Evolutionary conservation across 2,888 invertebrate species (phyloP), one percentile per base, ranked within the genome.

Genomic region (Creontiades dilutus): DNA sequence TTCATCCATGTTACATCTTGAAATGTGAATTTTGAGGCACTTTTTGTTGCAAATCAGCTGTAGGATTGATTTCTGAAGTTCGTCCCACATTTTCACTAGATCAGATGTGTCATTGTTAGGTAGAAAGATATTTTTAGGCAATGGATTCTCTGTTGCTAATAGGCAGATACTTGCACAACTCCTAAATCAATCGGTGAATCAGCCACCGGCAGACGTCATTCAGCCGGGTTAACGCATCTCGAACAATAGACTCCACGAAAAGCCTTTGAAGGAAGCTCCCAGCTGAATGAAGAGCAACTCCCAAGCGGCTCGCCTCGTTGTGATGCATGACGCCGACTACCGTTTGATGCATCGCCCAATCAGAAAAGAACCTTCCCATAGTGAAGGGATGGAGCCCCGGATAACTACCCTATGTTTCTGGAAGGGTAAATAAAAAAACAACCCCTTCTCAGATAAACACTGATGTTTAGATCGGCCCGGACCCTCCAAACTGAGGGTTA

Each of bases 271-370:
- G 80, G 80, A n/a, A 5, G 16, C 80, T 76, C 52, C 52, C 16
- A 52, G 52, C 52, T 2, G 16, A 52, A 52, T 52, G 52, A 52
- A 52, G 52, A 52, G 52, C 16, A 75, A 28, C 12, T 37, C 46
- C 46, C 80, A 37, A 80, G 80, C 16, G 80, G 28, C 28, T 28
- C 27, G 12, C 28, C 80, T 52, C 52, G 52, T 52, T 52, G 52
- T 23, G 46, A 80, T 80, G 80, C 80, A 37, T 46, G 37, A 27
- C 80, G 80, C 80, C 11, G 80, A 12, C 80, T 80, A 2, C 80
- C 28, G 80, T 80, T 80, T 80, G 80, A 80, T 80, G 80, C 80
- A 80, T 80, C 37, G 80, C 80, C 80, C 80, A 80, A 80, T 80
- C 80, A 80, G 80, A 80, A 80, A 80, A 80, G 80, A 80, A 46